A percentile compares a stretch with the other conserved stretches of the same genome.
phyloP scores from a whole-genome alignment of 2,888 invertebrate genomes.

The Lasioglossum marginatum region DNA sequence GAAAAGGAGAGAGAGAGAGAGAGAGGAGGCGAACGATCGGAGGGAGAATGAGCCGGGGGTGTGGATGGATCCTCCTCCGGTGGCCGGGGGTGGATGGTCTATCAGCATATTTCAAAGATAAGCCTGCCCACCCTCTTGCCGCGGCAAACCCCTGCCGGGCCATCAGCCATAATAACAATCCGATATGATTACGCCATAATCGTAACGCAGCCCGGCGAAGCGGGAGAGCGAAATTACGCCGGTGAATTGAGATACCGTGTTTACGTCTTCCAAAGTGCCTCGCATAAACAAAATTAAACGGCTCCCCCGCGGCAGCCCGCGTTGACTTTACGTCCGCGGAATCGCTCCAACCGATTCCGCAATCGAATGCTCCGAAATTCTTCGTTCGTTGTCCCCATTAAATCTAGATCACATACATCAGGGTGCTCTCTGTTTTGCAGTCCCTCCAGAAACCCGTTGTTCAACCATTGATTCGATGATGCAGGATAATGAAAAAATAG shows the following conservation, averaged over 20 bases:
- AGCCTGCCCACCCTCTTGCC: constrained; percentile 77
- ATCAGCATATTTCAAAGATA: constrained; percentile 85
- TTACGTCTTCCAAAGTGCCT: constrained; percentile 83
- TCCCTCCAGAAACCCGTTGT: not conserved
- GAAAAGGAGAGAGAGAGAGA: constrained; percentile 2
- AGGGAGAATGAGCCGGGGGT: constrained; percentile 29
- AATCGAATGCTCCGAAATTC: not conserved
- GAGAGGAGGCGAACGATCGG: constrained; percentile 37
- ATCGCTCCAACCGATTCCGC: constrained; percentile 13
- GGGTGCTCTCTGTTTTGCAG: not conserved
- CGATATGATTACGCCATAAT: constrained; percentile 85
- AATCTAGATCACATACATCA: not conserved
- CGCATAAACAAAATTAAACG: constrained; percentile 84
- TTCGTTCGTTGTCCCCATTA: not conserved
- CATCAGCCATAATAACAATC: constrained; percentile 85
- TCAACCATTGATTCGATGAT: not conserved
- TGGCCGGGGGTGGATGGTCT: constrained; percentile 75
- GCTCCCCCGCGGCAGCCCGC: constrained; percentile 52
- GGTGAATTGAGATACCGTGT: constrained; percentile 84
- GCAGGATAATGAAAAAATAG: too few species aligned
- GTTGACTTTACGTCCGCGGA: constrained; percentile 41
- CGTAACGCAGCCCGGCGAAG: constrained; percentile 78
- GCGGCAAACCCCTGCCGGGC: constrained; percentile 76
- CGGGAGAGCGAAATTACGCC: constrained; percentile 80
- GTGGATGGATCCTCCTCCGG: constrained; percentile 25